Base-by-base conservation (phyloP, 2,113 vertebrate species). In the Elephas maximus region DNA sequence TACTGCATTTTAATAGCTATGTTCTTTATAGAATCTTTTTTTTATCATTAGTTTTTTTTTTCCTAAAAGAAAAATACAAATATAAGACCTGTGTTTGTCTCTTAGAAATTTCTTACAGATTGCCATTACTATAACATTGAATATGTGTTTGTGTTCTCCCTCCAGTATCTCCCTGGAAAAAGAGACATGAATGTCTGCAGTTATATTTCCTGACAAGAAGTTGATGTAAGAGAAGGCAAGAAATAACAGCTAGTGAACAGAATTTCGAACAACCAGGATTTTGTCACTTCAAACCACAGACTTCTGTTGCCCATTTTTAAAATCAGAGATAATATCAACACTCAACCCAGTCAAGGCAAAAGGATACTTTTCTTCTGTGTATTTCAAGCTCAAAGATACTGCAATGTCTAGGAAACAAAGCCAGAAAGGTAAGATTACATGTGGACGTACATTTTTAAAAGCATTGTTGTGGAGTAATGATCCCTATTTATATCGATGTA, bases 361-460 rank as follows among this genome's bases (percentile, higher is more conserved):
- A 95, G 86, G 84, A 95, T 97, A 30, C 33, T 90, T 97, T 57
- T 85, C 51, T 82, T 77, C 63, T 60, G 6, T 60, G 8, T 44
- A 1, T 88, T 93, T 93, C 28, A 65, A 96, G 60, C 90, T 80
- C 48, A 80, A 96, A 87, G 74, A 23, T 92, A 1, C 93, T 8
- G 62, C 96, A 94, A 99, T 99, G 98, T 98, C 98, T 88, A 98
- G 97, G 96, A 99, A 98, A 96, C 98, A 99, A 96, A 98, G 77
- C 24, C 97, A 97, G 6, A 99, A 97, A 95, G 98, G 98, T 99
- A 98, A 98, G 98, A 83, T 44, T 93, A 79, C n/a, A 1, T 15
- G 21, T 48, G 69, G 5, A 8, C 2, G 30, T 21, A 80, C 26
- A 12, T 21, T 20, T 23, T 83, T 89, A 71, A 77, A 77, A 78